A percentile compares a stretch with the other conserved stretches of the same genome.
phyloP scores from a whole-genome alignment of 2,113 vertebrate genomes.

The Rhynchopsitta pachyrhyncha region DNA sequence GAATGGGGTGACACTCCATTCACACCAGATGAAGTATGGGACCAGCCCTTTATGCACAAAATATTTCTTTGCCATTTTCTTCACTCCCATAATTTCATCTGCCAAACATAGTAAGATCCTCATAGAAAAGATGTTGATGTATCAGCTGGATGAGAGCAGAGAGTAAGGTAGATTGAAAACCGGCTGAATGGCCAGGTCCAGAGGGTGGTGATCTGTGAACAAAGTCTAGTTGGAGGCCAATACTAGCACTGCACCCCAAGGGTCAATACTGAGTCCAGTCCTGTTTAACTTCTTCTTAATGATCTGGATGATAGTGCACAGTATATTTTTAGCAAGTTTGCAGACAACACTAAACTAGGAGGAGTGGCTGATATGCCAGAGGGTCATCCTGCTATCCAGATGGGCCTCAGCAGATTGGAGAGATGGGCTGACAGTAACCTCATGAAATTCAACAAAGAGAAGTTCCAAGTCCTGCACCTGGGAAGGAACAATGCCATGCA shows the following conservation, averaged over 20 bases:
- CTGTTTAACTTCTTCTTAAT: neutral
- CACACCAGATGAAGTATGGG: neutral
- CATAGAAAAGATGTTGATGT: neutral
- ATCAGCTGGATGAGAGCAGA: neutral
- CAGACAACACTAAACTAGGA: neutral
- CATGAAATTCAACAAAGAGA: neutral
- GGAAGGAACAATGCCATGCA: neutral
- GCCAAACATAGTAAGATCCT: neutral
- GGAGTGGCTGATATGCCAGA: neutral
- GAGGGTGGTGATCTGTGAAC: neutral
- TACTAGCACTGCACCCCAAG: neutral
- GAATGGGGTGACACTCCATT: neutral
- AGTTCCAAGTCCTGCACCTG: neutral
- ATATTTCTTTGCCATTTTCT: neutral
- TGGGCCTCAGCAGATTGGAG: neutral
- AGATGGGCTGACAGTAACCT: neutral
- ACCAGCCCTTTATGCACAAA: neutral
- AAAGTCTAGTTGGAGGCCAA: neutral
- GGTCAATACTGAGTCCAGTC: neutral
- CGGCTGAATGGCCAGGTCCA: neutral
- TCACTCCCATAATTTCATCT: neutral
- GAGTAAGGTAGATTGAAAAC: neutral
- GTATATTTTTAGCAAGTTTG: neutral
- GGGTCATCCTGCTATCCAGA: neutral
- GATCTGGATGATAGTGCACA: neutral